Evolutionary conservation across 2,113 vertebrate species (phyloP).

Genomic region (Takifugu flavidus): DNA sequence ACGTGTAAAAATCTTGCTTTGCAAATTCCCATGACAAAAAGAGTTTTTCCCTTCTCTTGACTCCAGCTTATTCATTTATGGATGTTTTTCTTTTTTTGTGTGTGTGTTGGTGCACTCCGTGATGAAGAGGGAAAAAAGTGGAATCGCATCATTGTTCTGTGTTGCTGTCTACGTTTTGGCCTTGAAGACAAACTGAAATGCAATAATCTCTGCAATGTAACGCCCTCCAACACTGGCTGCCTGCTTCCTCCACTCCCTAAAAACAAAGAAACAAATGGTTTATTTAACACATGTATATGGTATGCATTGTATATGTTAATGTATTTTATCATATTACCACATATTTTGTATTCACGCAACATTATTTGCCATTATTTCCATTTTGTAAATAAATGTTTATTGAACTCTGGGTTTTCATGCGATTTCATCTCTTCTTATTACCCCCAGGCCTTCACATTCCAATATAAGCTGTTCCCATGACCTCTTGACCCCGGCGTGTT

Average conservation of each 20-base stretch:
- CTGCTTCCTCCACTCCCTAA: slow-evolving; percentile 38
- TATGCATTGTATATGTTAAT: slow-evolving; percentile 68
- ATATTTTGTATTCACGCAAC: slow-evolving; percentile 69
- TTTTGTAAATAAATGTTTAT: slow-evolving; percentile 81
- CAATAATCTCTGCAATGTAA: slow-evolving; percentile 68
- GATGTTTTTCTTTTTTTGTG: slow-evolving; percentile 33
- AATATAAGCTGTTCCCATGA: slow-evolving; percentile 58
- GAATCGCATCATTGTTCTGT: slow-evolving; percentile 57
- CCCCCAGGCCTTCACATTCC: slow-evolving; percentile 31
- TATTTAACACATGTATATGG: slow-evolving; percentile 63
- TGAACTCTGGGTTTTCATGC: slow-evolving; percentile 16
- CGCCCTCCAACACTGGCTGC: slow-evolving; percentile 51
- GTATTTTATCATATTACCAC: slow-evolving; percentile 71
- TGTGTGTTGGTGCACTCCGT: slow-evolving; percentile 52
- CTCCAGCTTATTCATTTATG: slow-evolving; percentile 39
- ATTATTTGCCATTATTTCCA: slow-evolving; percentile 61
- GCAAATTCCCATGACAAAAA: slow-evolving; percentile 38
- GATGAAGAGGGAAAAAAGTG: slow-evolving; percentile 49
- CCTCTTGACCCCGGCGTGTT: slow-evolving; percentile 40
- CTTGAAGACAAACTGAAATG: slow-evolving; percentile 68
- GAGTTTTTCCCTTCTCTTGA: slow-evolving; percentile 22
- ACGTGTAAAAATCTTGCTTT: slow-evolving; percentile 61
- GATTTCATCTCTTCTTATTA: background rate
- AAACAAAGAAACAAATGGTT: slow-evolving; percentile 44
- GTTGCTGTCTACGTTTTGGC: slow-evolving; percentile 59